Evolutionary conservation across 2,888 invertebrate genomes (phyloP).

Genomic region (Siphonodentalium dalli): DNA sequence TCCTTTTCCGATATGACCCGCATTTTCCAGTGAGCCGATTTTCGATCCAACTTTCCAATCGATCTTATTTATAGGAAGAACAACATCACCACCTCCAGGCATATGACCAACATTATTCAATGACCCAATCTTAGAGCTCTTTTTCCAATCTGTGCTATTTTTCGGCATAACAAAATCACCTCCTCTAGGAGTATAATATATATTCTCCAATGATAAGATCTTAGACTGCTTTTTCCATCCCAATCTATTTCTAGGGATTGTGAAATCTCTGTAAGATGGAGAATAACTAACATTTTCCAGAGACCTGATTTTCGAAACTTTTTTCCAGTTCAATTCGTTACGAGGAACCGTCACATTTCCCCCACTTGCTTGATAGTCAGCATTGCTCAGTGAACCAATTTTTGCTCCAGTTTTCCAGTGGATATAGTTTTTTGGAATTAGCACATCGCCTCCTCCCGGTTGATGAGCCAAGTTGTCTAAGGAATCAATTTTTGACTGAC

Average conservation of each 20-base stretch:
- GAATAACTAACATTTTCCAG: conserved; percentile 38
- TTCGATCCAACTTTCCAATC: conserved; percentile 37
- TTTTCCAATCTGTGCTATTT: conserved; percentile 36
- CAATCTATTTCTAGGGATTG: too few relatives aligned
- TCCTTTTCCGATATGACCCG: conserved; percentile 33
- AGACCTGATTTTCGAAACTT: conserved; percentile 39
- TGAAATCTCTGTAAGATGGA: conserved; percentile 49
- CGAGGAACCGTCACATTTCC: conserved; percentile 37
- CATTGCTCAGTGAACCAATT: conserved; percentile 39
- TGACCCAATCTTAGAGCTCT: conserved; percentile 42
- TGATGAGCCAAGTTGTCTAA: conserved; percentile 38
- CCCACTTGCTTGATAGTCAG: conserved; percentile 35
- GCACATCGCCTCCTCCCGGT: conserved; percentile 40
- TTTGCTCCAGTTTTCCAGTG: conserved; percentile 39
- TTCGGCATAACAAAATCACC: conserved; percentile 28
- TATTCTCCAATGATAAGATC: conserved; percentile 28
- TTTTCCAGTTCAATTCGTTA: conserved; percentile 27
- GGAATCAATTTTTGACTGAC: conserved; percentile 40
- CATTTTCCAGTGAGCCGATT: conserved; percentile 43
- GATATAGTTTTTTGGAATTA: conserved; percentile 24
- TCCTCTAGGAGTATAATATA: conserved; percentile 25
- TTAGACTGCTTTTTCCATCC: too few relatives aligned
- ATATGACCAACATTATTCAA: conserved; percentile 42
- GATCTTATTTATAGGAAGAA: conserved; percentile 24
- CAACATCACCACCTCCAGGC: conserved; percentile 49